A percentile compares a stretch with the other conserved stretches of the same genome.
Evolutionary conservation across 2,888 invertebrate species (phyloP).

Genomic region (Liodrosophila aerea): DNA sequence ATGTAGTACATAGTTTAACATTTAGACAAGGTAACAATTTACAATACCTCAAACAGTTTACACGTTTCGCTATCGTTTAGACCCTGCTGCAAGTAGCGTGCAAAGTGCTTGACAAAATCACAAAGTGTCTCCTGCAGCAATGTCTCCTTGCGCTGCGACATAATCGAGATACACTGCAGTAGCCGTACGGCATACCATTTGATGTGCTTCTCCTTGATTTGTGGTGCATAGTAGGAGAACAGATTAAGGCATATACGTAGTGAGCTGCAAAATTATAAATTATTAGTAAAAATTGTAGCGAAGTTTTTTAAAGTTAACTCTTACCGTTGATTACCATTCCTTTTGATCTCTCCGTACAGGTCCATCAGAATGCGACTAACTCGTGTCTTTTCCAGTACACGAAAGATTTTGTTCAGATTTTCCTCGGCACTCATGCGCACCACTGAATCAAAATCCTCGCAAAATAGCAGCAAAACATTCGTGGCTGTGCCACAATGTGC

Average conservation of each 20-base stretch:
- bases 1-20: too few species aligned
- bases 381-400: conserved; percentile 87
- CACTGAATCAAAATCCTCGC: conserved; percentile 90
- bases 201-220: conserved; percentile 90
- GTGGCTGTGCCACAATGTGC: conserved; percentile 88
- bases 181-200: conserved; percentile 90
- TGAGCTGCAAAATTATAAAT: conserved; percentile 83
- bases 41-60: conserved; percentile 80
- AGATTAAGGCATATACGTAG: conserved; percentile 89
- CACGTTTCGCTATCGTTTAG: conserved; percentile 81
- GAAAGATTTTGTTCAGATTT: conserved; percentile 90
- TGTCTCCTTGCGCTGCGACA: conserved; percentile 87
- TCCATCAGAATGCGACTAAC: conserved; percentile 90
- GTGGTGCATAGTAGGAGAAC: conserved; percentile 89
- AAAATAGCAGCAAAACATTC: conserved; percentile 87
- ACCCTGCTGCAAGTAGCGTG: conserved; percentile 80
- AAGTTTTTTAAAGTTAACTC: not conserved
- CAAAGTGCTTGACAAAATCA: conserved; percentile 81
- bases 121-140: conserved; percentile 80
- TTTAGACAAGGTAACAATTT: not conserved
- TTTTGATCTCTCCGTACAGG: conserved; percentile 91
- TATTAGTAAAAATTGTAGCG: not conserved
- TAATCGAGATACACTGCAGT: conserved; percentile 88
- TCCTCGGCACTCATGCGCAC: conserved; percentile 92
- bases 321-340: conserved; percentile 85